Evolutionary conservation across 2,797 vertebrate genomes (phyloP).

Genomic region (Gobionotothen gibberifrons): DNA sequence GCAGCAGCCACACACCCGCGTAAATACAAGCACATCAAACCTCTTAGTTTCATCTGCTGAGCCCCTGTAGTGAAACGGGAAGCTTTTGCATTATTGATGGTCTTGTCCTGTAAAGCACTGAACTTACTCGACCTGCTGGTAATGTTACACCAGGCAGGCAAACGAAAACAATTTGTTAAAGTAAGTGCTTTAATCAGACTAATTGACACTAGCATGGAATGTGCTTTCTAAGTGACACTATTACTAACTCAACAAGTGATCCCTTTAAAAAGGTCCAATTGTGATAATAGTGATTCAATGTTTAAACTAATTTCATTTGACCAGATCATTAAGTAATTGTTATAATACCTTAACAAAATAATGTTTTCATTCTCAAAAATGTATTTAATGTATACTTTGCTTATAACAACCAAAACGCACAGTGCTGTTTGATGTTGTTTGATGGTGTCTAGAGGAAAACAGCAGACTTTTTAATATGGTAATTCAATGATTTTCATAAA

Average conservation of each 20-base stretch:
- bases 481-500: neutral
- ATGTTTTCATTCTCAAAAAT: neutral
- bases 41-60: slow-evolving; percentile 72
- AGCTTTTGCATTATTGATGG: slow-evolving; percentile 74
- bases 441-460: neutral
- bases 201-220: slow-evolving; percentile 16
- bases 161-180: slow-evolving; percentile 62
- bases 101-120: slow-evolving; percentile 67
- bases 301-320: neutral
- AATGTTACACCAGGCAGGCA: slow-evolving; percentile 49
- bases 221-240: neutral
- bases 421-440: no score
- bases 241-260: neutral
- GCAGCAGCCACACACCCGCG: slow-evolving; percentile 62
- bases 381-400: neutral
- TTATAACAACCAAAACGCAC: no score
- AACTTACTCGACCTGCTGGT: slow-evolving; percentile 56
- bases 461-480: neutral
- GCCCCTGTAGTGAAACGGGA: slow-evolving; percentile 67
- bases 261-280: neutral
- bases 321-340: neutral
- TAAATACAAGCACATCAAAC: slow-evolving; percentile 55
- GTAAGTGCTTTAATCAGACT: slow-evolving; percentile 51
- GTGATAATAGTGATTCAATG: neutral
- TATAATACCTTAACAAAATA: neutral